Evolutionary conservation across 2,797 vertebrate species (phyloP).

Genomic region (Perodicticus potto): DNA sequence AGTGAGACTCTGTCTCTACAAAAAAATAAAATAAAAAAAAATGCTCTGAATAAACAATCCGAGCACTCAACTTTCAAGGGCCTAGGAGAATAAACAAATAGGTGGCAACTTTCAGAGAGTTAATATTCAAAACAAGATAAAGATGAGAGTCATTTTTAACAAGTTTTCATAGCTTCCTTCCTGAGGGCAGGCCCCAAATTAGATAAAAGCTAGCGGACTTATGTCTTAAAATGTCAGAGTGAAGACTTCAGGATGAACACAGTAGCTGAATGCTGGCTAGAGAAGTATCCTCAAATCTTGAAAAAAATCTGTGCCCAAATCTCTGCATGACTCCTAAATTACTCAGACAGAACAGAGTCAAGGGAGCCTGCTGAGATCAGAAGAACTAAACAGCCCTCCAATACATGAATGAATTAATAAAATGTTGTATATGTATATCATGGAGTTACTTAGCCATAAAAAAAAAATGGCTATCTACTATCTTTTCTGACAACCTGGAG

Average conservation of each 20-base stretch:
- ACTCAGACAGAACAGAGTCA: background rate
- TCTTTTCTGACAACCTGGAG: too few species aligned
- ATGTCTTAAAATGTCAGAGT: background rate
- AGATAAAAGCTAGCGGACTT: background rate
- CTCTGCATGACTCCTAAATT: background rate
- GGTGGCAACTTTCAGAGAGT: background rate
- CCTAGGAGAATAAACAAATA: background rate
- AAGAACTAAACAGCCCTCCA: background rate
- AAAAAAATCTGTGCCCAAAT: background rate
- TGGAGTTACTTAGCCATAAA: too few species aligned
- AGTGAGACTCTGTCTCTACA: too few species aligned
- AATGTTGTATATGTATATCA: too few species aligned
- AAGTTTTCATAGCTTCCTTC: background rate
- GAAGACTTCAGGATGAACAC: background rate
- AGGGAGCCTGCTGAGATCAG: background rate
- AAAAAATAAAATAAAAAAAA: too few species aligned
- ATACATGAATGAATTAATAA: too few species aligned
- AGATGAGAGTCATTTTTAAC: background rate
- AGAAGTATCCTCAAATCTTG: background rate
- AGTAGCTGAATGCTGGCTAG: too few species aligned
- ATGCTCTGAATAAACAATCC: background rate
- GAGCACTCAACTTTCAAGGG: background rate
- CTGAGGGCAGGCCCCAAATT: background rate
- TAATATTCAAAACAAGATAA: background rate
- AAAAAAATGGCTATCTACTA: too few species aligned